Percentiles rank a stretch among this genome's conserved stretches.
Conservation (phyloP, 2,113 vertebrate genomes). For the Mobula birostris region DNA sequence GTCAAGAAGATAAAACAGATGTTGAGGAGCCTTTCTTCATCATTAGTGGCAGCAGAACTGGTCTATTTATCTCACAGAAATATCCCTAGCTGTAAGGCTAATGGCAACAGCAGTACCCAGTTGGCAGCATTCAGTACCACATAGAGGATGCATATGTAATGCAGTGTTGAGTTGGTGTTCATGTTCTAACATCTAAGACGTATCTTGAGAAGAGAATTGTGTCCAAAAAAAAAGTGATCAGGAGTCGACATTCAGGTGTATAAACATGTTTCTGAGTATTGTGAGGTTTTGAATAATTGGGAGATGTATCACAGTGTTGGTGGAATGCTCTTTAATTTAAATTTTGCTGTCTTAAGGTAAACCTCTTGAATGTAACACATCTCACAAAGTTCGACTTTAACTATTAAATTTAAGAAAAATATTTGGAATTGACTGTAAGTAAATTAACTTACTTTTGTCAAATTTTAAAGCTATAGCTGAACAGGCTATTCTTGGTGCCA, state of each 20-base stretch:
- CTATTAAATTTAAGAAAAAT: not conserved
- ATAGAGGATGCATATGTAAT: not conserved
- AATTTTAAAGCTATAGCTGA: not conserved
- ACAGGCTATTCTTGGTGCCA: not conserved
- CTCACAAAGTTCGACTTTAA: not conserved
- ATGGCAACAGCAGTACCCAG: not conserved
- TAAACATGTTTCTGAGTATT: not conserved
- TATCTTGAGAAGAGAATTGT: not conserved
- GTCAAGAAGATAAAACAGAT: not conserved
- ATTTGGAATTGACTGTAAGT: not conserved
- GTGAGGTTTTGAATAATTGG: not conserved
- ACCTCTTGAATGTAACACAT: not conserved
- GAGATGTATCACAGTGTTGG: not conserved
- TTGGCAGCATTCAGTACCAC: not conserved
- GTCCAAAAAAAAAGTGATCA: not conserved
- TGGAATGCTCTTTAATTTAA: not conserved
- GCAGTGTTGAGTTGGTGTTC: no score
- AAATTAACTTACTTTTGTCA: not conserved
- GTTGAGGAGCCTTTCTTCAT: not conserved
- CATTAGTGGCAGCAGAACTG: not conserved
- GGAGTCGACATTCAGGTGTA: not conserved
- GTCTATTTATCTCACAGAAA: not conserved
- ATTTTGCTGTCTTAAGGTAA: not conserved
- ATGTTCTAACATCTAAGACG: not conserved
- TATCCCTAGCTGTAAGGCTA: not conserved